Base-by-base conservation (phyloP, 1,140 invertebrate species). In the Paralvinella palmiformis region DNA sequence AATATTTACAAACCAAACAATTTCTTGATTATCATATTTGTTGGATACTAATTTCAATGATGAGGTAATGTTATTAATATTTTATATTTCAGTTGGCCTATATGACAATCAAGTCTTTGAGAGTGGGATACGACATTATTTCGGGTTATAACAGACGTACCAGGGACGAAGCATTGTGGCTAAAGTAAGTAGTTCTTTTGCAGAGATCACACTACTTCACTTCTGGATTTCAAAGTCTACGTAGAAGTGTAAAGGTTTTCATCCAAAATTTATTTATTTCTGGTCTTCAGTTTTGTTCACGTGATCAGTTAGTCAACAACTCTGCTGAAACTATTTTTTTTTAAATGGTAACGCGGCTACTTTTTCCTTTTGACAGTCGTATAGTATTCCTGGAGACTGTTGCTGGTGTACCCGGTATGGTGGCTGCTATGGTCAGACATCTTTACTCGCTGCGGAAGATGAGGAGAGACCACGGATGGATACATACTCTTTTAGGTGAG, bases 381-480 rank as follows among this genome's bases (percentile, higher is more conserved):
- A 76, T 79, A 17, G 73, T 71, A 60, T 78, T 79, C 64, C 70
- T 79, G 37, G 79, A 80, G 55, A 78, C 76, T 3, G 74, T 80
- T 35, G 79, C 79, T 10, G 77, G 76, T 7, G 76, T 79, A 10
- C 75, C 79, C 20, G 79, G 78, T 3, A 81, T 81, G 79, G 76
- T 81, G n/a, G 79, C 74, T 2, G 81, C 78, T 20, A 82, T 82
- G 81, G 70, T 72, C 58, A 64, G 80, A 33, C 81, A 82, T 68
- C 69, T 82, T 50, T 71, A 73, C 35, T 81, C 79, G 15, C 63
- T 82, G 37, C 41, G 81, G 36, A 63, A 72, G 36, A 69, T 82
- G 73, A 66, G 76, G 63, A 67, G 80, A 31, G 81, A 82, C 65
- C 71, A 81, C 55, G 81, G 81, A 0, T 82, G 81, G 81, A 82